These are phyloP conservation scores for Acanthis flammea DNA, from an alignment of 2,797 vertebrate species.

Conservation along the genomic window DNA sequence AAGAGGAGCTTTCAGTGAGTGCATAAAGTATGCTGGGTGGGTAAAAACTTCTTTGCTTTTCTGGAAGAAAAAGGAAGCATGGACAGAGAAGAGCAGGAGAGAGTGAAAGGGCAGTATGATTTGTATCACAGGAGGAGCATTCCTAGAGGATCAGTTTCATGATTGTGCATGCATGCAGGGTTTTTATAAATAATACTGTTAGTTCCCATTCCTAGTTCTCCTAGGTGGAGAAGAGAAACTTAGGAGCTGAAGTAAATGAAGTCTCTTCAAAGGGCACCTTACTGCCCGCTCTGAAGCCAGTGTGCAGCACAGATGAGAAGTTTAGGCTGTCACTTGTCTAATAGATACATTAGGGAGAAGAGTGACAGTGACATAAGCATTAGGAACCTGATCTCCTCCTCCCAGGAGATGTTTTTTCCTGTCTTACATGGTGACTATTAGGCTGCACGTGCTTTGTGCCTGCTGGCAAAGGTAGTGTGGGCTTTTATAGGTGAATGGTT, in stretches of 20 bases:
- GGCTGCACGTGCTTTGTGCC: not conserved
- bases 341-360: not conserved
- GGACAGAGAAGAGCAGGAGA: not conserved
- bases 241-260: not conserved
- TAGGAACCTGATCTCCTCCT: not conserved
- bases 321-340: not conserved
- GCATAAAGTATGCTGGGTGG: not conserved
- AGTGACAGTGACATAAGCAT: not conserved
- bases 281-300: not conserved
- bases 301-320: not conserved
- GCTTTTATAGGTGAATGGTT: not conserved
- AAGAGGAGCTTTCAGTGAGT: conserved; percentile 7
- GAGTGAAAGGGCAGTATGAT: not conserved
- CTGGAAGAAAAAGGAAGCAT: not conserved
- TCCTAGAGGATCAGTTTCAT: not conserved
- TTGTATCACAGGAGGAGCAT: not conserved
- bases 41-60: not conserved
- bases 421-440: not conserved
- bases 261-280: not conserved
- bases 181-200: not conserved
- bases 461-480: not conserved
- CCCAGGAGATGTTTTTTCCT: not conserved
- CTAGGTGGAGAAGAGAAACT: not conserved
- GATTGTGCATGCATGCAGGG: not conserved
- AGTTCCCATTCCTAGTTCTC: not conserved